Base-by-base conservation (phyloP, 2,797 vertebrate species). In the Enteromius thamalakanensis region DNA sequence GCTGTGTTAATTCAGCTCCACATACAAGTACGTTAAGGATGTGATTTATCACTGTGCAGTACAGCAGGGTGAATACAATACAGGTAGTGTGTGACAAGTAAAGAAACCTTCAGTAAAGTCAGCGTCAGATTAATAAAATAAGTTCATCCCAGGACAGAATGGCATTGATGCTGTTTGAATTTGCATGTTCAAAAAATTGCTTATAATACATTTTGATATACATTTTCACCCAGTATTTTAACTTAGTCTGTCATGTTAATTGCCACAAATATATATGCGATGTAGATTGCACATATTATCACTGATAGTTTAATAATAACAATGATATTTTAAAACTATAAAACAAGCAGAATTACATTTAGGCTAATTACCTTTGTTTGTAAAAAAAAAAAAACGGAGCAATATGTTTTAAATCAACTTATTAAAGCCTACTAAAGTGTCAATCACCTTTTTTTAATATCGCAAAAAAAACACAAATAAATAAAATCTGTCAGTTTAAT, bases 1-100 rank as follows among this genome's bases (percentile, higher is more conserved):
- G 72, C 72, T 58, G 34, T 58, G 34, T 40, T 60, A 40, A 42
- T 60, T 76, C 74, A 74, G 17, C 47, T 34, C 71, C 3, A 21
- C 29, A 53, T 53, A 1, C 15, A 26, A 19, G 6, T 37, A 45
- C 29, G 19, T 45, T 67, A 11, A n/a, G 9, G 19, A 67, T 51
- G 21, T n/a, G 15, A 51, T 23, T 37, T 14, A 51, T 79, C 45
- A 34, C 6, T 65, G 26, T 49, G 40, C 17, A 65, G 10, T 32
- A 7, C 23, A n/a, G 40, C 17, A 49, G 8, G 23, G 69, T 23
- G 40, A 11, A 3, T 21, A 51, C 47, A 72, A 10, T 32, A 51
- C 26, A 72, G 15, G 17, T 32, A 72, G 8, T 19, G 26, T 21
- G 26, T 32, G 45, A 72, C n/a, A 32, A 21, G 15, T 12, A 15